Percentiles rank a stretch among this genome's conserved stretches.
These are phyloP conservation scores for Anoplophora glabripennis DNA, from an alignment of 1,140 invertebrate genomes.

Conservation along the genomic window DNA sequence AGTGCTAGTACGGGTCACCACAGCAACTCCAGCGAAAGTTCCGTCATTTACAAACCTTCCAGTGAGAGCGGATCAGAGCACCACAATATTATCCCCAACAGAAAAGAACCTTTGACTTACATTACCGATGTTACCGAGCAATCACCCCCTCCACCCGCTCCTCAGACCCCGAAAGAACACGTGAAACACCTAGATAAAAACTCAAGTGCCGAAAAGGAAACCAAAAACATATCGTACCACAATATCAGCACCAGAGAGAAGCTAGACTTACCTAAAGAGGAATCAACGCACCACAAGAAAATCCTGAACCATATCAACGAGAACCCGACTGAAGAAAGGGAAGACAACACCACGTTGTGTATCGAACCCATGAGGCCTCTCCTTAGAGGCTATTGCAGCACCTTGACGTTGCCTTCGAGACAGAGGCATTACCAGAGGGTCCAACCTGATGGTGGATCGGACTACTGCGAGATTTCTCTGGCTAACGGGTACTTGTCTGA, in stretches of 20 bases:
- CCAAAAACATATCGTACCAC: slow-evolving; percentile 7
- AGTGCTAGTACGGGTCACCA: slow-evolving; percentile 55
- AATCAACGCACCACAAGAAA: slow-evolving; percentile 14
- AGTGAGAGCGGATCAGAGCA: slow-evolving; percentile 63
- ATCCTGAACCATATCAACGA: slow-evolving; percentile 24
- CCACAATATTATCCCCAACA: slow-evolving; percentile 52
- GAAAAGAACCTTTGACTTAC: slow-evolving; percentile 26
- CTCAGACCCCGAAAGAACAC: slow-evolving; percentile 21
- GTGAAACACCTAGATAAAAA: slow-evolving; percentile 9
- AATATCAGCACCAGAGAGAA: slow-evolving; percentile 6
- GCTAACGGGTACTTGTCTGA: slow-evolving; percentile 73
- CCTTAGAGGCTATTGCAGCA: slow-evolving; percentile 74
- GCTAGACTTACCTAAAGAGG: slow-evolving; percentile 11
- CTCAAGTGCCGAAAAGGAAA: slow-evolving; percentile 4
- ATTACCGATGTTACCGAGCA: slow-evolving; percentile 14
- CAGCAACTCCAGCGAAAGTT: slow-evolving; percentile 61
- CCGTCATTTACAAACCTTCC: slow-evolving; percentile 66
- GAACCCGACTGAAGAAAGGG: slow-evolving; percentile 45
- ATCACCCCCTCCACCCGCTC: slow-evolving; percentile 8
- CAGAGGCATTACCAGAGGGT: slow-evolving; percentile 48
- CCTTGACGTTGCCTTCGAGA: slow-evolving; percentile 62
- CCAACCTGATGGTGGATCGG: slow-evolving; percentile 51
- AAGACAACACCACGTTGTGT: slow-evolving; percentile 70
- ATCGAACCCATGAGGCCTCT: slow-evolving; percentile 92
- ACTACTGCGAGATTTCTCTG: slow-evolving; percentile 56